These are phyloP conservation scores for Oncorhynchus nerka DNA, from an alignment of 2,113 vertebrate species.

Conservation along the genomic window DNA sequence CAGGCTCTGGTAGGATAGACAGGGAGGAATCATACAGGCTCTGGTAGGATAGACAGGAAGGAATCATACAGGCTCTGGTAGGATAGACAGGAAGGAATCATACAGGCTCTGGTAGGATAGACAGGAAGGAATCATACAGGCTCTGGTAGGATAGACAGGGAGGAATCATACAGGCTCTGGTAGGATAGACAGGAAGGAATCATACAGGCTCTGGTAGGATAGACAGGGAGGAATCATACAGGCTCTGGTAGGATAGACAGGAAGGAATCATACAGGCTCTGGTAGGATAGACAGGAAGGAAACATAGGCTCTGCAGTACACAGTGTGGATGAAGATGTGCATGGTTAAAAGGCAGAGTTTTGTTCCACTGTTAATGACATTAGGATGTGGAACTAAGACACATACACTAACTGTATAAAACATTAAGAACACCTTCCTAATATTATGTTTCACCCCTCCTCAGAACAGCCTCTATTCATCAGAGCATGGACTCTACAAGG, in stretches of 20 bases:
- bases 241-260: conserved; percentile 55
- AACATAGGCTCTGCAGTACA: neutral
- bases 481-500: no score
- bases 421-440: no score
- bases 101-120: no score
- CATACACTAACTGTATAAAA: neutral
- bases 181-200: no score
- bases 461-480: no score
- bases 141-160: conserved; percentile 51
- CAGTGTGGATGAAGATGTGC: neutral
- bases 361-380: no score
- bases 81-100: no score
- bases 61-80: conserved; percentile 57
- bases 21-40: conserved; percentile 35
- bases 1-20: no score
- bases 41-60: conserved; percentile 41
- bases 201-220: no score
- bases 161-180: conserved; percentile 58
- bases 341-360: neutral
- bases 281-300: neutral
- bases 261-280: conserved; percentile 56
- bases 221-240: neutral
- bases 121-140: conserved; percentile 11
- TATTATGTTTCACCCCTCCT: no score
- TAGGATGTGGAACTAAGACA: no score